Evolutionary conservation across 2,113 vertebrate species (phyloP), one percentile per base, ranked within the genome.

Genomic region (Nymphicus hollandicus): DNA sequence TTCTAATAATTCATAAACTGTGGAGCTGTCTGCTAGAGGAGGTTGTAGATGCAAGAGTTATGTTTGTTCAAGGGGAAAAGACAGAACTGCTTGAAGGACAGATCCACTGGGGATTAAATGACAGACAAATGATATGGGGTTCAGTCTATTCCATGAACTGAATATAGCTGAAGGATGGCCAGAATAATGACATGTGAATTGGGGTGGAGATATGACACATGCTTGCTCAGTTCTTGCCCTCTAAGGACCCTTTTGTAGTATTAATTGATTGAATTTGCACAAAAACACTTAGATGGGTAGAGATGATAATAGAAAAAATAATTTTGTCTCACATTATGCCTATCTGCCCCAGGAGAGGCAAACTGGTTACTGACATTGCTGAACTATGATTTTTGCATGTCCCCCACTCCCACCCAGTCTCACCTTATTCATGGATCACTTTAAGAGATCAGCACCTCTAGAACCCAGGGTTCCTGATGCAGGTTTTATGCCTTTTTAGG

Each of bases 191-290:
- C 13, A 13, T 49, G 46, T 1, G 7, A 46, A 28, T 5, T 61
- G 33, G 14, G 13, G 5, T 49, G 55, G 31, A 70, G 37, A 8
- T 65, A 11, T 0, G 6, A n/a, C 37, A 9, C 3, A 1, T 16
- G 19, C 33, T 69, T 93, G 27, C 46, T 74, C 29, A 28, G 24
- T 81, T 69, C 24, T 79, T 76, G 12, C 12, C 4, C 12, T 87
- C 17, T 29, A 35, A 81, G 17, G 12, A 86, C 11, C 5, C 19
- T 49, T 65, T 58, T 20, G 16, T 82, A 11, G 31, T 58, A 17
- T 52, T 63, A 81, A 33, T 22, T 63, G 23, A 35, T 43, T 69
- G 35, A 74, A 69, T 52, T 60, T 46, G 16, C 58, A 37, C 16
- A 58, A 66, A 88, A 77, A 2, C 10, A 28, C 33, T 52, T 25